These are phyloP conservation scores for Polypterus bichir DNA, from an alignment of 2,113 vertebrate species.

Conservation along the genomic window DNA sequence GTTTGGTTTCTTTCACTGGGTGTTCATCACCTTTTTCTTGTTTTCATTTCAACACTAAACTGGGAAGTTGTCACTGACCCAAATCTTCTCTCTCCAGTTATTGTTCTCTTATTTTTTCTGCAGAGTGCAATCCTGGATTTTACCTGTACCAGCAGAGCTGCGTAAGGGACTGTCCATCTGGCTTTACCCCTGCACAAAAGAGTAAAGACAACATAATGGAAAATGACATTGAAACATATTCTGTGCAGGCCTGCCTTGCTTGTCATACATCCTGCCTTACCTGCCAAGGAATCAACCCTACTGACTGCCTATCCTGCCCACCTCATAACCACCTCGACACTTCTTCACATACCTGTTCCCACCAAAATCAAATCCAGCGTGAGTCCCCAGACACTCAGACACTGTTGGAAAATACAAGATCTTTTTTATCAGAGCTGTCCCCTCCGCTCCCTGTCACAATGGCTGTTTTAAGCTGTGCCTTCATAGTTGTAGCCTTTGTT, in stretches of 20 bases:
- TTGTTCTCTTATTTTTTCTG: neutral
- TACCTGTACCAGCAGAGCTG: constrained; percentile 88
- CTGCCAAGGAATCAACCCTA: constrained; percentile 53
- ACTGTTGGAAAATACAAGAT: no score
- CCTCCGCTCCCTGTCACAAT: constrained; percentile 61
- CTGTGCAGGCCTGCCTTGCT: constrained; percentile 71
- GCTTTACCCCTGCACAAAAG: constrained; percentile 58
- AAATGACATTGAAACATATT: constrained; percentile 68
- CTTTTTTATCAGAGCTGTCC: constrained; percentile 10
- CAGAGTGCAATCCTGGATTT: constrained; percentile 85
- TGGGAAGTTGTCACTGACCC: constrained; percentile 9
- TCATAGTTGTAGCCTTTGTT: constrained; percentile 70
- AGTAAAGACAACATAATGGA: constrained; percentile 64
- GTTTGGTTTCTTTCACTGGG: constrained; percentile 3
- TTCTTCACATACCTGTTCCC: constrained; percentile 62
- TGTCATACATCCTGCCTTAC: constrained; percentile 78
- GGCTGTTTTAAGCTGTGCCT: constrained; percentile 75
- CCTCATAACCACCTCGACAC: constrained; percentile 69
- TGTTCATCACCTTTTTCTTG: no score
- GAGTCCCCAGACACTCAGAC: constrained; percentile 50
- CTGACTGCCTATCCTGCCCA: constrained; percentile 78
- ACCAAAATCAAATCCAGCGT: constrained; percentile 80
- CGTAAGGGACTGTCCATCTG: constrained; percentile 71
- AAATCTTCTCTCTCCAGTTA: neutral
- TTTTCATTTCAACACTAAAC: neutral